Evolutionary conservation across 2,113 vertebrate species (phyloP).

Genomic region (Otis tarda): DNA sequence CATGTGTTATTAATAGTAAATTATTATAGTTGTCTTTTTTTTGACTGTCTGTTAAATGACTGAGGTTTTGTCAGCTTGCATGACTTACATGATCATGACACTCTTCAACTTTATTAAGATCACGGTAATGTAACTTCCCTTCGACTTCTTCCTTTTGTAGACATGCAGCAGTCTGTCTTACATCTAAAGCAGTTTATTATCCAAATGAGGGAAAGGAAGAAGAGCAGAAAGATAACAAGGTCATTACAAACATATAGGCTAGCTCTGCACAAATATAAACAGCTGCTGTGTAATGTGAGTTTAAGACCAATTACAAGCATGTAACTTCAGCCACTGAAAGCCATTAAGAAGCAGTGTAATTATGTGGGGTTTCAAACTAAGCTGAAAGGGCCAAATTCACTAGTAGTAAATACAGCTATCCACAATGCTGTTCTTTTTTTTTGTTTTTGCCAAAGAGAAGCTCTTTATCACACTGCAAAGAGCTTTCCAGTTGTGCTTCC

Average conservation of each 20-base stretch:
- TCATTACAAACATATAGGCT: neutral
- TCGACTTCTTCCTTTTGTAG: constrained; percentile 24
- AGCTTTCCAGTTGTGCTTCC: neutral
- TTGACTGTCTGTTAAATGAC: neutral
- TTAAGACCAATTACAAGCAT: neutral
- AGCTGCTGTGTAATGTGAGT: constrained; percentile 1
- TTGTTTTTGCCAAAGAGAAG: neutral
- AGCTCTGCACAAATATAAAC: neutral
- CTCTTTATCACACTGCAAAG: neutral
- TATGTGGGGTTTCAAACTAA: neutral
- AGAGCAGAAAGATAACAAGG: constrained; percentile 13
- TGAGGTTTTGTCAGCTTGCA: constrained; percentile 18
- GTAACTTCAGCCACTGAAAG: constrained; percentile 17
- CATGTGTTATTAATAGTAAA: constrained; percentile 21
- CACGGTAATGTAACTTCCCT: neutral
- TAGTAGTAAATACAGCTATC: neutral
- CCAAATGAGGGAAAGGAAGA: constrained; percentile 17
- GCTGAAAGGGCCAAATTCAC: neutral
- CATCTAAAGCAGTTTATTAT: constrained; percentile 4
- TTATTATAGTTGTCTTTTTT: neutral
- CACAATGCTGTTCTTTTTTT: neutral
- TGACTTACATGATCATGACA: neutral
- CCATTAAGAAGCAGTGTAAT: neutral
- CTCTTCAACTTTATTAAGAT: neutral
- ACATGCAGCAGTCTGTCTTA: constrained; percentile 17